These are phyloP conservation scores for Theonella swinhoei DNA, from an alignment of 37 sponge, comb jelly and placozoan species.

Conservation along the genomic window DNA sequence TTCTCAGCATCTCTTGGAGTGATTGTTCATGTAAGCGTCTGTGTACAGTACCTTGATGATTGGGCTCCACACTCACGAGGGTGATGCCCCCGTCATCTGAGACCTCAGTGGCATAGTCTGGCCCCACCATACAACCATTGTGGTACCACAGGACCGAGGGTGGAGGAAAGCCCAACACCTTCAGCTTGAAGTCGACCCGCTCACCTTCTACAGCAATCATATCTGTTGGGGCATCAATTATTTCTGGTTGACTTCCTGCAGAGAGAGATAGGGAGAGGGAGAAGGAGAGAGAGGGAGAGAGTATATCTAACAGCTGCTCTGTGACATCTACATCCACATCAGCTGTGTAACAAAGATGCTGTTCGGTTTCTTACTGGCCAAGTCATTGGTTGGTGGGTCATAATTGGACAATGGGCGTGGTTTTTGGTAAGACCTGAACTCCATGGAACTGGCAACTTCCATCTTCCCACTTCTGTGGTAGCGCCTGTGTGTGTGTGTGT, in stretches of 20 bases:
- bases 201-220: slow-evolving; percentile 22
- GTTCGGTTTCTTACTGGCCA: background rate
- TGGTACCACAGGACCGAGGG: slow-evolving; percentile 46
- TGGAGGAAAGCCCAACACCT: slow-evolving; percentile 31
- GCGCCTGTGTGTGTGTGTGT: too few species aligned
- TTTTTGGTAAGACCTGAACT: background rate
- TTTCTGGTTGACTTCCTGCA: slow-evolving; percentile 31
- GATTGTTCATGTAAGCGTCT: too few species aligned
- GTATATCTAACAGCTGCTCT: too few species aligned
- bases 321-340: too few species aligned
- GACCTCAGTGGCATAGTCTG: slow-evolving; percentile 42
- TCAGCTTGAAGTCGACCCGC: slow-evolving; percentile 12
- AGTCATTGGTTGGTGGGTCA: background rate
- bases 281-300: background rate
- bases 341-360: too few species aligned
- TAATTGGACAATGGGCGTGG: background rate
- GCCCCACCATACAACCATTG: slow-evolving; percentile 33
- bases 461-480: background rate
- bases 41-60: slow-evolving; percentile 28
- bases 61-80: slow-evolving; percentile 31
- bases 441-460: background rate
- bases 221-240: slow-evolving; percentile 20
- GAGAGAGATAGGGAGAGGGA: background rate
- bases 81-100: slow-evolving; percentile 23
- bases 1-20: too few species aligned